Conservation (phyloP, 1,140 invertebrate species). For the Tribolium castaneum region DNA sequence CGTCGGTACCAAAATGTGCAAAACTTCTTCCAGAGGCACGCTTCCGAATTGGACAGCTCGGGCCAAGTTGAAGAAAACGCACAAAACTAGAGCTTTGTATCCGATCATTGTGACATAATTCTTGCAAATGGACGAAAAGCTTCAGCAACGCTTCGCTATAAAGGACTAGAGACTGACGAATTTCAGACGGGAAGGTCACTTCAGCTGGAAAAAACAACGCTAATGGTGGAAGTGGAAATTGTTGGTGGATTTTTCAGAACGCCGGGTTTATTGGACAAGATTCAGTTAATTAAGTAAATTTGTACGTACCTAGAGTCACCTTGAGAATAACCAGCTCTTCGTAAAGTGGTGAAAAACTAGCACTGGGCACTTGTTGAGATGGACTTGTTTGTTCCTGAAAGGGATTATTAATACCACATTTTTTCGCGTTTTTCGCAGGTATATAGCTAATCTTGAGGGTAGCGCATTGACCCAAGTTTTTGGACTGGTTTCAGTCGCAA, state of each 20-base stretch:
- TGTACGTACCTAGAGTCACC: background rate
- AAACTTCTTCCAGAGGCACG: background rate
- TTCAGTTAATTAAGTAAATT: background rate
- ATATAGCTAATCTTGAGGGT: background rate
- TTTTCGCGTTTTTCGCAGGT: background rate
- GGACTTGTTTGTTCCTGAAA: no score
- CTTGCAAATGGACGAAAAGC: background rate
- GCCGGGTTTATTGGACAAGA: background rate
- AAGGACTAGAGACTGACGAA: background rate
- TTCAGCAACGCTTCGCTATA: background rate
- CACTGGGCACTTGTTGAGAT: background rate
- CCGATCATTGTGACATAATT: background rate
- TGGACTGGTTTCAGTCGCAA: background rate
- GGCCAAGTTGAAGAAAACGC: background rate
- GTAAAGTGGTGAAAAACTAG: background rate
- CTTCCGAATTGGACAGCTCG: background rate
- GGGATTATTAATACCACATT: no score
- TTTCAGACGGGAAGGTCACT: constrained; percentile 5
- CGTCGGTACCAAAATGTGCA: constrained; percentile 2
- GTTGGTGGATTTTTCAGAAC: background rate
- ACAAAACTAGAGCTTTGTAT: background rate
- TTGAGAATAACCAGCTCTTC: background rate
- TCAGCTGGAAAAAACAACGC: background rate
- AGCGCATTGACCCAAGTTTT: background rate
- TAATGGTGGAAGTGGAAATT: background rate